Evolutionary conservation across 2,797 vertebrate genomes (phyloP).

Genomic region (Sternotherus odoratus): DNA sequence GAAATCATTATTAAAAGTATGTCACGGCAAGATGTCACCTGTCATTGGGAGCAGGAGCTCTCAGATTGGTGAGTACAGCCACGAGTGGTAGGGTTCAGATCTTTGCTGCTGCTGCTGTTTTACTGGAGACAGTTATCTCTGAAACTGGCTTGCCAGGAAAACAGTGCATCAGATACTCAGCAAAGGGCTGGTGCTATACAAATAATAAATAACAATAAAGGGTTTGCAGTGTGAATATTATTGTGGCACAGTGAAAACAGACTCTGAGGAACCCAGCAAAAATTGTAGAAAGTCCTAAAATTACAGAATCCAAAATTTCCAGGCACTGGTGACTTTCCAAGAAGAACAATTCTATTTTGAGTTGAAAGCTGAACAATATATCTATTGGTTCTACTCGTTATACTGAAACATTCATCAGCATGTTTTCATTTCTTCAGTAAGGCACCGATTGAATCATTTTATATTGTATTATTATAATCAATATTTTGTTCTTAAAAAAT

Average conservation of each 20-base stretch:
- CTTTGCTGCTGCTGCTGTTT: not conserved
- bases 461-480: not conserved
- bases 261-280: not conserved
- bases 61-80: not conserved
- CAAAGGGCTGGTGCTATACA: not conserved
- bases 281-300: not conserved
- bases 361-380: not conserved
- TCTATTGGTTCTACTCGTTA: not conserved
- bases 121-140: not conserved
- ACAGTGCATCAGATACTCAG: not conserved
- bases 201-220: not conserved
- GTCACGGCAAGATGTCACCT: not conserved
- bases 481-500: slow-evolving; percentile 18
- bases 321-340: not conserved
- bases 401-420: not conserved
- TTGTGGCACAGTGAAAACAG: not conserved
- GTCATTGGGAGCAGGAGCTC: not conserved
- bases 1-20: not conserved
- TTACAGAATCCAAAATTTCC: not conserved
- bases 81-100: not conserved
- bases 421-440: not conserved
- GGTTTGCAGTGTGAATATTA: not conserved
- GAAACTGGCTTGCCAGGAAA: not conserved
- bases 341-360: not conserved
- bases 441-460: not conserved